These are phyloP conservation scores for Haliaeetus leucogaster DNA, from an alignment of 2,113 vertebrate species.

Conservation along the genomic window DNA sequence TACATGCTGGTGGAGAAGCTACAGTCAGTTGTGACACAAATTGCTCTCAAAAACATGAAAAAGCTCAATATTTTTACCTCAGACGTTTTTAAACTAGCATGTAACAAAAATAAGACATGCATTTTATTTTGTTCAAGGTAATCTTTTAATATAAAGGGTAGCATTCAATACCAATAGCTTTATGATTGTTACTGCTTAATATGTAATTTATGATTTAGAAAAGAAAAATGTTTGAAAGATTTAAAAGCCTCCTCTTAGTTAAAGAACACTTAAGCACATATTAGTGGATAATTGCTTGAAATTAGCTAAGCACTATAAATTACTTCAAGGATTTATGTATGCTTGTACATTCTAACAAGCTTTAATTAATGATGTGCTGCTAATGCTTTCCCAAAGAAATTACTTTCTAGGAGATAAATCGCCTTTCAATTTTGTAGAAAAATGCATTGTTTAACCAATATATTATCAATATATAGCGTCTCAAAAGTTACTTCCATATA, in stretches of 20 bases:
- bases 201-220: slow-evolving; percentile 70
- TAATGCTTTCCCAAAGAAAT: slow-evolving; percentile 80
- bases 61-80: not conserved
- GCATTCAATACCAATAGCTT: slow-evolving; percentile 18
- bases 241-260: slow-evolving; percentile 76
- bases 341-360: slow-evolving; percentile 77
- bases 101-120: not conserved
- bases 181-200: slow-evolving; percentile 41
- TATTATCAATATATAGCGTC: slow-evolving; percentile 61
- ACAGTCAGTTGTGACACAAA: not conserved
- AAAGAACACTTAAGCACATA: slow-evolving; percentile 79
- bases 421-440: slow-evolving; percentile 74
- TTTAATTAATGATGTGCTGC: slow-evolving; percentile 81
- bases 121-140: not conserved
- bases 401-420: slow-evolving; percentile 75
- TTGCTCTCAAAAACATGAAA: not conserved
- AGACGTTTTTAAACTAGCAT: not conserved
- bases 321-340: slow-evolving; percentile 79
- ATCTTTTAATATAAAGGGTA: not conserved
- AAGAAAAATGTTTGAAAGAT: slow-evolving; percentile 73
- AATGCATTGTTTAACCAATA: slow-evolving; percentile 63
- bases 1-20: not conserved
- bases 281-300: slow-evolving; percentile 80
- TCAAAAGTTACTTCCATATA: not conserved
- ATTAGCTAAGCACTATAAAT: slow-evolving; percentile 81